phyloP scores from a whole-genome alignment of 2,797 vertebrate genomes.

The Amblyraja radiata region DNA sequence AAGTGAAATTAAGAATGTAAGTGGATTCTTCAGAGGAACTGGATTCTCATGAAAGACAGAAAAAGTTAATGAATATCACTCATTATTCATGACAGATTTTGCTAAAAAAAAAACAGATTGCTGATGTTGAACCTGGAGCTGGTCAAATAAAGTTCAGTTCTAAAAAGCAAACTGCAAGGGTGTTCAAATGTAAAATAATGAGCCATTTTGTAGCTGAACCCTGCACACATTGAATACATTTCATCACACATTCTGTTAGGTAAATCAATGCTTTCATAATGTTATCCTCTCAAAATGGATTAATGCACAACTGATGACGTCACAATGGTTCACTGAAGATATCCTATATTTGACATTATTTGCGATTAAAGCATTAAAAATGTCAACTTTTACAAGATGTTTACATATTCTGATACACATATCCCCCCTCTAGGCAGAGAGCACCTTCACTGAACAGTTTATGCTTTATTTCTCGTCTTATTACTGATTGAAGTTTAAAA shows the following conservation, averaged over 20 bases:
- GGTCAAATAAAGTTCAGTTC: background rate
- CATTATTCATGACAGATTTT: conserved; percentile 7
- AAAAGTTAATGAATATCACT: background rate
- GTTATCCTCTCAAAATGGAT: background rate
- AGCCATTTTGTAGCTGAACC: background rate
- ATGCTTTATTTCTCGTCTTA: no score
- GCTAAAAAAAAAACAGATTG: background rate
- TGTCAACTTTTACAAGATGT: no score
- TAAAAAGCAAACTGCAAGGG: background rate
- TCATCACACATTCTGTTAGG: background rate
- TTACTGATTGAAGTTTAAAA: no score
- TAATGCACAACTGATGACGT: background rate
- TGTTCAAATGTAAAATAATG: background rate
- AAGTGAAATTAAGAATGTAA: conserved; percentile 30
- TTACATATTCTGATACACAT: no score
- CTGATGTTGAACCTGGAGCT: background rate
- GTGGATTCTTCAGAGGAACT: conserved; percentile 25
- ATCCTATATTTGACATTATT: no score
- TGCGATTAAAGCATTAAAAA: no score
- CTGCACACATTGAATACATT: background rate
- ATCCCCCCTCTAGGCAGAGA: no score
- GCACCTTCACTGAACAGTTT: no score
- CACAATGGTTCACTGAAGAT: no score
- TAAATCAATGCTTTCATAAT: background rate
- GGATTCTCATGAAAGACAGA: background rate